Percentiles rank a stretch among this genome's conserved stretches.
These are phyloP conservation scores for Chaetops frenatus DNA, from an alignment of 2,113 vertebrate species.

Conservation along the genomic window DNA sequence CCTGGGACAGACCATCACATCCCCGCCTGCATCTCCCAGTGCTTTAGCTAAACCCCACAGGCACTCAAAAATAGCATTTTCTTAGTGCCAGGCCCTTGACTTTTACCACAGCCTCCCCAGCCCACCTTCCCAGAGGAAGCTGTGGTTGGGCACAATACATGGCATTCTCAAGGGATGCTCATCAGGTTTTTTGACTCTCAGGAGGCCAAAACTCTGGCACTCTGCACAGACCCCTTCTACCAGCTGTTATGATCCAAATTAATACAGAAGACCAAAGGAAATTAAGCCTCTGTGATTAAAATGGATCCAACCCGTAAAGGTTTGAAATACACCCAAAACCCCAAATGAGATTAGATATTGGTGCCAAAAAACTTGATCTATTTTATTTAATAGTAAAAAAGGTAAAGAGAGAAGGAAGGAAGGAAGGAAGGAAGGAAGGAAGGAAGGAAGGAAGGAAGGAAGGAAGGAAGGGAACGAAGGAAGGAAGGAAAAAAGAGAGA, in stretches of 20 bases:
- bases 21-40: fast-evolving
- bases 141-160: neutral
- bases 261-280: neutral
- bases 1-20: neutral
- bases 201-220: neutral
- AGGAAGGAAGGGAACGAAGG: too few relatives aligned
- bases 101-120: neutral
- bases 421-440: too few relatives aligned
- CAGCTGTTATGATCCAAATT: neutral
- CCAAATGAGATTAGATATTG: neutral
- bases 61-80: neutral
- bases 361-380: neutral
- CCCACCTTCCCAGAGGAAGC: neutral
- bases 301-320: fast-evolving
- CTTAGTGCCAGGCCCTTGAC: neutral
- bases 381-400: neutral
- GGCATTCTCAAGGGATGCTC: neutral
- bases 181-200: neutral
- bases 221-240: neutral
- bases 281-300: neutral
- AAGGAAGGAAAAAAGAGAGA: too few relatives aligned
- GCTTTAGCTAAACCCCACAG: neutral
- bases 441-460: too few relatives aligned
- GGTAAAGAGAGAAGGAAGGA: neutral
- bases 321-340: neutral